Evolutionary conservation across 2,797 vertebrate species (phyloP).

Genomic region (Anguilla megastoma): DNA sequence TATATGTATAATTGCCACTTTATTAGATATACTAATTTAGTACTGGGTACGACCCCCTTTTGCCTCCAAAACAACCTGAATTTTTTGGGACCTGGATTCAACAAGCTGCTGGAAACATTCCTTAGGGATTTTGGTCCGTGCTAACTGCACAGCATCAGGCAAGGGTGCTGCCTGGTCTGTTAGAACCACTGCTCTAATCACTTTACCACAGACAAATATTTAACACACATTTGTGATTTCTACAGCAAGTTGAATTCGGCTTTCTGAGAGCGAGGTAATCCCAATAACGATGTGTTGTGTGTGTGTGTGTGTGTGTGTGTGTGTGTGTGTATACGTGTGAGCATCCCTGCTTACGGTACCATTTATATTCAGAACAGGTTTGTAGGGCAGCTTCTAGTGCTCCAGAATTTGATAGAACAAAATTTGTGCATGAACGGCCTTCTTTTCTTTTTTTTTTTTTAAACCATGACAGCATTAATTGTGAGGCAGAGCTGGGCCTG

Average conservation of each 20-base stretch:
- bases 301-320: background rate
- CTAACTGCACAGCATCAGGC: background rate
- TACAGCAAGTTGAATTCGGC: background rate
- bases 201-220: background rate
- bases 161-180: background rate
- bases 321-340: background rate
- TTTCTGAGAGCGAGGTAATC: background rate
- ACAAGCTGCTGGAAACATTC: background rate
- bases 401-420: background rate
- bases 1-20: no score
- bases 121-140: background rate
- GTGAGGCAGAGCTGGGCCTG: background rate
- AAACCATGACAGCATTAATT: background rate
- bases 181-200: background rate
- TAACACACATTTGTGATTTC: background rate
- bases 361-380: constrained; percentile 1
- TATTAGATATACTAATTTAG: no score
- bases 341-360: background rate
- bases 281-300: background rate
- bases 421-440: background rate
- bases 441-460: background rate
- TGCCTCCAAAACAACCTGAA: background rate
- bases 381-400: background rate
- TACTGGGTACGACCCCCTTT: background rate
- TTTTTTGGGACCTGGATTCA: background rate